Percentiles rank a stretch among this genome's conserved stretches.
phyloP scores from a whole-genome alignment of 2,113 vertebrate species.

The Dicerorhinus sumatrensis region DNA sequence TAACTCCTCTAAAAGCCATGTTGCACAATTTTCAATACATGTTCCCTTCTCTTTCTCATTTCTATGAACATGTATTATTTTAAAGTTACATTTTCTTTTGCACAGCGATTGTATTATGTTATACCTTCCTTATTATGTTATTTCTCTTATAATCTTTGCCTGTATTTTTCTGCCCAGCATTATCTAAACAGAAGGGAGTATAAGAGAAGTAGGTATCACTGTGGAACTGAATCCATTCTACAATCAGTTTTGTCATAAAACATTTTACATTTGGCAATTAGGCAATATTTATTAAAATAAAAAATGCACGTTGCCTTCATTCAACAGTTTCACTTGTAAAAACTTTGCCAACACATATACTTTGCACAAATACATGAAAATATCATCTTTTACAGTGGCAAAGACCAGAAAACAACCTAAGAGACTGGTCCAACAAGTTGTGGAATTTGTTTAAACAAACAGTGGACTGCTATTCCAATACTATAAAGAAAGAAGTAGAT shows the following conservation, averaged over 20 bases:
- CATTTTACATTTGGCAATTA: background rate
- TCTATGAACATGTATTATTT: background rate
- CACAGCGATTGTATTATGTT: background rate
- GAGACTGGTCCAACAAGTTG: background rate
- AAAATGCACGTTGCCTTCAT: background rate
- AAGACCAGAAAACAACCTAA: background rate
- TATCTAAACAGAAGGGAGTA: conserved; percentile 33
- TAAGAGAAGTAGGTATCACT: background rate
- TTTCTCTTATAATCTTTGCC: background rate
- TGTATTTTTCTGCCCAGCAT: background rate
- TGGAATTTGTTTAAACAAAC: background rate
- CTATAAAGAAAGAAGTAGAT: background rate
- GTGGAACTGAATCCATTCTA: background rate
- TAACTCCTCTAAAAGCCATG: background rate
- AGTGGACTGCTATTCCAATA: background rate
- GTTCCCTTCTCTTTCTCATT: background rate
- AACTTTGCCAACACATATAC: background rate
- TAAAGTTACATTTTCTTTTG: background rate
- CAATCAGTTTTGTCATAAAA: background rate
- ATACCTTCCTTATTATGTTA: background rate
- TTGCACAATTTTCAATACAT: background rate
- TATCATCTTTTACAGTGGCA: background rate
- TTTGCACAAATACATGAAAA: background rate
- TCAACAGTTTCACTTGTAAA: conserved; percentile 17
- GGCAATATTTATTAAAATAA: background rate